These are phyloP conservation scores for Phasia obesa DNA, from an alignment of 2,888 invertebrate species.

Conservation along the genomic window DNA sequence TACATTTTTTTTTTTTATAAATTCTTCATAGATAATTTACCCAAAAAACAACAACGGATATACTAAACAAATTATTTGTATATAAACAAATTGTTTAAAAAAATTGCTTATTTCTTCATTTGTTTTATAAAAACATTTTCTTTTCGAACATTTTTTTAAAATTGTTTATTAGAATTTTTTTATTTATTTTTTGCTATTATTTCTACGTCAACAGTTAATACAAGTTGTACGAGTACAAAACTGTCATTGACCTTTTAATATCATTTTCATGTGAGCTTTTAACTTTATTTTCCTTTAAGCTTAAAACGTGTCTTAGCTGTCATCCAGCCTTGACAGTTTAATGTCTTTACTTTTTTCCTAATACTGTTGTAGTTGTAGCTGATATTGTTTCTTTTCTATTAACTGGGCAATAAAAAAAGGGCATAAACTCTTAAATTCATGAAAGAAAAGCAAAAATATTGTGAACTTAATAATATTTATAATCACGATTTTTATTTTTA, in stretches of 20 bases:
- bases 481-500: slow-evolving; percentile 63
- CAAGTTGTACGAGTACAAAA: too few relatives aligned
- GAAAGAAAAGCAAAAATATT: slow-evolving; percentile 2
- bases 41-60: slow-evolving; percentile 2
- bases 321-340: slow-evolving; percentile 65
- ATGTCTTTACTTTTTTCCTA: slow-evolving; percentile 42
- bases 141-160: neutral
- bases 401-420: slow-evolving; percentile 42
- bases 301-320: slow-evolving; percentile 66
- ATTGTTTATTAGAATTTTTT: neutral
- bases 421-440: slow-evolving; percentile 22
- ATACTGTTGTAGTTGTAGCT: neutral
- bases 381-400: slow-evolving; percentile 10
- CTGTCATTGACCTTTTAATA: slow-evolving; percentile 68
- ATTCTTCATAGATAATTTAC: neutral
- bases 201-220: too few relatives aligned
- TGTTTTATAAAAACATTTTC: too few relatives aligned
- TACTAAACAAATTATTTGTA: neutral
- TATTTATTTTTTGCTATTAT: too few relatives aligned
- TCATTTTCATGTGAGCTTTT: slow-evolving; percentile 55
- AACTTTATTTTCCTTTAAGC: slow-evolving; percentile 29
- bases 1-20: neutral
- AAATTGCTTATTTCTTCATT: too few relatives aligned
- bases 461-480: slow-evolving; percentile 33
- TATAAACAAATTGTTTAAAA: neutral